These are phyloP conservation scores for Ctenoplectra terminalis DNA, from an alignment of 1,140 invertebrate species.

Conservation along the genomic window DNA sequence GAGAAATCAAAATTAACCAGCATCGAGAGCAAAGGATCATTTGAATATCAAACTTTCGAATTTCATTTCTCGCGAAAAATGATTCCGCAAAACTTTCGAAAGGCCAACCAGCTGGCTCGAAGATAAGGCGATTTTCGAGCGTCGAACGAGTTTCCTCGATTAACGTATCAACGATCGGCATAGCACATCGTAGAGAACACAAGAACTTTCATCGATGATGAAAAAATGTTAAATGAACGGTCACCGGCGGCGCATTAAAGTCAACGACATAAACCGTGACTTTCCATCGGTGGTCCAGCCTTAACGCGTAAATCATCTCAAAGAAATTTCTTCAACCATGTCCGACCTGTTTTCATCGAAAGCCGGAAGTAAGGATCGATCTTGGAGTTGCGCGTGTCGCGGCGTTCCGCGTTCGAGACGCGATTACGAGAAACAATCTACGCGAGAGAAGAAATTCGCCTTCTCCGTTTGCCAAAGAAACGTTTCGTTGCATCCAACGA, in stretches of 20 bases:
- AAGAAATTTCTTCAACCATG: slow-evolving; percentile 56
- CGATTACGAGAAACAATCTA: slow-evolving; percentile 21
- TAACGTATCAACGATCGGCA: not conserved
- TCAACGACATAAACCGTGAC: slow-evolving; percentile 42
- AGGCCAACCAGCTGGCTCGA: no score
- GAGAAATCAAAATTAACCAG: no score
- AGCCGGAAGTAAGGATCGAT: slow-evolving; percentile 60
- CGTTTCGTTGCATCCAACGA: not conserved
- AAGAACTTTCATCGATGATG: slow-evolving; percentile 25
- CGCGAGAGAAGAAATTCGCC: not conserved
- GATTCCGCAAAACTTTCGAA: not conserved
- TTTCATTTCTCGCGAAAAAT: not conserved
- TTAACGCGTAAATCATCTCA: slow-evolving; percentile 61
- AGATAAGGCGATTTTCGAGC: slow-evolving; percentile 1
- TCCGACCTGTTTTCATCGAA: slow-evolving; percentile 62
- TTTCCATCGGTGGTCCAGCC: slow-evolving; percentile 43
- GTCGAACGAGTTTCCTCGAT: not conserved
- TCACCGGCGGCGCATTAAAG: slow-evolving; percentile 16
- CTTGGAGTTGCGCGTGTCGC: not conserved
- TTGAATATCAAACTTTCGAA: not conserved
- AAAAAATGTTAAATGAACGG: slow-evolving; percentile 42
- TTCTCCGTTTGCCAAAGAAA: not conserved
- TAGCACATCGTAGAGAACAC: not conserved
- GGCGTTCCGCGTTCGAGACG: slow-evolving; percentile 24
- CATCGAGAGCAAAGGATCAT: no score